phyloP scores from a whole-genome alignment of 2,888 invertebrate genomes.

The Drosophila stalkeri region DNA sequence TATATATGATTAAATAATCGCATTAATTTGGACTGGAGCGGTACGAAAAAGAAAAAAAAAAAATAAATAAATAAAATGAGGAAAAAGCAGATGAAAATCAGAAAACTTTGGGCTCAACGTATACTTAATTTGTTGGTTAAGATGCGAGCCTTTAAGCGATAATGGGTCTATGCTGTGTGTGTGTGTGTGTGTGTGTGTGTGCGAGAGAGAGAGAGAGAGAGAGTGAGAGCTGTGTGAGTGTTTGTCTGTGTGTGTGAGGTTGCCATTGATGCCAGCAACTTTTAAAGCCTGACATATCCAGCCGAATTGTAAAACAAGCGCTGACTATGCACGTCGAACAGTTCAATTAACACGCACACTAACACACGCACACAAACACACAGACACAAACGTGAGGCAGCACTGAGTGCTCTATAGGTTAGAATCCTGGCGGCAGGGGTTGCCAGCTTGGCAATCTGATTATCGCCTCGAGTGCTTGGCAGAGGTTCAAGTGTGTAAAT shows the following conservation, averaged over 20 bases:
- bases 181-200: neutral
- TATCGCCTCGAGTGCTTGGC: conserved; percentile 67
- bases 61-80: neutral
- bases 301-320: conserved; percentile 61
- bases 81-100: neutral
- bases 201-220: neutral
- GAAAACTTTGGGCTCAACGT: neutral
- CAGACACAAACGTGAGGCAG: conserved; percentile 2
- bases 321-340: conserved; percentile 64
- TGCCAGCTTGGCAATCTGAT: conserved; percentile 65
- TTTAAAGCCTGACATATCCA: conserved; percentile 29
- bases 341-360: conserved; percentile 43
- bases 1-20: conserved; percentile 43
- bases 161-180: neutral
- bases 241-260: neutral
- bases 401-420: neutral
- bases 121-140: conserved; percentile 19
- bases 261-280: conserved; percentile 30
- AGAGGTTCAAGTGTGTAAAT: conserved; percentile 34
- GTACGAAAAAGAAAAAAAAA: neutral
- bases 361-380: conserved; percentile 22
- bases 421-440: neutral
- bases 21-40: conserved; percentile 23
- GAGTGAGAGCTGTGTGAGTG: neutral
- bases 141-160: conserved; percentile 15